A percentile compares a stretch with the other conserved stretches of the same genome.
Conservation (phyloP, 2,113 vertebrate genomes). For the Callithrix jacchus region DNA sequence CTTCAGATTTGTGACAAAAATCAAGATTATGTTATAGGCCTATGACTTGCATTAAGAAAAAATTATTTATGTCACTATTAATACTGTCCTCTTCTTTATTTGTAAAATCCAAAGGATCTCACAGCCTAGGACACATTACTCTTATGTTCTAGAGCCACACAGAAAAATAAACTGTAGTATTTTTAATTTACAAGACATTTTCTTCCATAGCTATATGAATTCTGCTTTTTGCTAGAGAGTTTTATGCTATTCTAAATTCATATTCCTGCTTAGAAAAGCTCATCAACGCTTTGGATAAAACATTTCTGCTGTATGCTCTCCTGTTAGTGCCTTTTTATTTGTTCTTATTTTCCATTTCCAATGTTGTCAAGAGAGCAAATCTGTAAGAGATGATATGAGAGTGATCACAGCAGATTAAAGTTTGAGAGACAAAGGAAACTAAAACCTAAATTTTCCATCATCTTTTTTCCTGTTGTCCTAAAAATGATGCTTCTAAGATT, state of each 20-base stretch:
- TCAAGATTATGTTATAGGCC: neutral
- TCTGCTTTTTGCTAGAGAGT: neutral
- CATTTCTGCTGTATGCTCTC: neutral
- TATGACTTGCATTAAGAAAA: neutral
- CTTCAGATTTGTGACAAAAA: neutral
- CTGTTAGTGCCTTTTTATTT: neutral
- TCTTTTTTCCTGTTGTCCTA: neutral
- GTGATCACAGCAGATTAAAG: neutral
- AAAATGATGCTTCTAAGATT: neutral
- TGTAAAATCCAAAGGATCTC: neutral
- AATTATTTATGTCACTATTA: neutral
- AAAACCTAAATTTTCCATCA: neutral
- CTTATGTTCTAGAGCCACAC: neutral
- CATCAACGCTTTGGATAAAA: neutral
- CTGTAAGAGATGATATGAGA: neutral
- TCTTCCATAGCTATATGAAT: neutral
- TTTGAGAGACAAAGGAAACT: neutral
- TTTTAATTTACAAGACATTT: neutral
- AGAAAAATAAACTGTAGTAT: neutral
- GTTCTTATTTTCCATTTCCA: neutral
- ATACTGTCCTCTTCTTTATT: neutral
- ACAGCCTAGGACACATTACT: fast-evolving
- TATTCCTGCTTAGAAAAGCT: neutral
- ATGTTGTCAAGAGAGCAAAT: neutral
- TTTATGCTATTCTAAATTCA: neutral